Conservation (phyloP, 2,113 vertebrate species). For the Anser brachyrhynchus region DNA sequence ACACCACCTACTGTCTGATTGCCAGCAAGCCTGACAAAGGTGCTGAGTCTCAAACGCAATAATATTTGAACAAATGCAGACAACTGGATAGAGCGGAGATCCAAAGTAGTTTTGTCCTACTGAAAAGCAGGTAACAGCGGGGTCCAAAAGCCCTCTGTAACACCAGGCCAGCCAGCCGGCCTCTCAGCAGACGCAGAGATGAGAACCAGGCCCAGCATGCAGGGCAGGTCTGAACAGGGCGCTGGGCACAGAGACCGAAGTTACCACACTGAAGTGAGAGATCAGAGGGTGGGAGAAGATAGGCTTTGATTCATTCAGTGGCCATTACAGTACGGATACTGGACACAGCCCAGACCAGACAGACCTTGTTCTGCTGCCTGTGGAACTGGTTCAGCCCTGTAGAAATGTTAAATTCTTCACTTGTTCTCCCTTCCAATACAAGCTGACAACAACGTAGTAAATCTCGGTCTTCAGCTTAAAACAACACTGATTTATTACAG, state of each 20-base stretch:
- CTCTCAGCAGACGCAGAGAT: accelerated
- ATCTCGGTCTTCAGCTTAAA: constrained; percentile 2
- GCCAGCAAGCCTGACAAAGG: background rate
- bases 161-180: background rate
- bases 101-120: background rate
- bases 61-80: background rate
- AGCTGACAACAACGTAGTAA: background rate
- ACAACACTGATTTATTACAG: background rate
- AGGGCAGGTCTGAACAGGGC: background rate
- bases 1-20: background rate
- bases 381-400: background rate
- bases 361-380: background rate
- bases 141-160: background rate
- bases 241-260: accelerated
- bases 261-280: background rate
- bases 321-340: background rate
- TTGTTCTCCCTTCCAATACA: background rate
- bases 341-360: background rate
- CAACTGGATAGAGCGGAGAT: background rate
- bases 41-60: background rate
- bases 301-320: background rate
- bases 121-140: background rate
- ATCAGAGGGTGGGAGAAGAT: background rate
- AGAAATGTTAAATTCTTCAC: background rate
- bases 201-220: background rate